phyloP scores from a whole-genome alignment of 2,888 invertebrate genomes.

The Pharmacophagus antenor region DNA sequence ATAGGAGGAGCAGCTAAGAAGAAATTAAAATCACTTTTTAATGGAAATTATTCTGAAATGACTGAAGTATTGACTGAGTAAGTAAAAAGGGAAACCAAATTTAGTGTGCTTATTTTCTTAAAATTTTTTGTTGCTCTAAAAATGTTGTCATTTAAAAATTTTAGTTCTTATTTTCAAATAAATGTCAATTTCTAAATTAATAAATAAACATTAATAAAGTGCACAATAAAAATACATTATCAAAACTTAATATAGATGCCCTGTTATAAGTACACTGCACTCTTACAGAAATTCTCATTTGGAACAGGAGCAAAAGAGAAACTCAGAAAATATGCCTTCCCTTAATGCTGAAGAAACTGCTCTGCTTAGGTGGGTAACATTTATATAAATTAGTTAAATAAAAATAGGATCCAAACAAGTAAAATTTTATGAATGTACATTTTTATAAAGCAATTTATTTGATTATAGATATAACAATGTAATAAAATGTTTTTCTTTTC shows the following conservation, averaged over 20 bases:
- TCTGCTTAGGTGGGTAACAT: constrained; percentile 89
- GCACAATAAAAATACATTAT: not conserved
- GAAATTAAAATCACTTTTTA: constrained; percentile 48
- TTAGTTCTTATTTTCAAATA: too few species aligned
- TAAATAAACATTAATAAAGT: too few species aligned
- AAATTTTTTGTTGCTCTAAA: constrained; percentile 45
- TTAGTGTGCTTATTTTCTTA: constrained; percentile 30
- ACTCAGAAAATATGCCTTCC: constrained; percentile 83
- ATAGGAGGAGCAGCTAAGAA: constrained; percentile 65
- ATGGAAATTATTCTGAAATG: constrained; percentile 39
- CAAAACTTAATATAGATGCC: constrained; percentile 43
- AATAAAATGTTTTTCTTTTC: too few species aligned
- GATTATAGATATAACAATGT: too few species aligned
- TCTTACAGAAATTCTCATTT: constrained; percentile 56
- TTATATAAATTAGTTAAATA: not conserved
- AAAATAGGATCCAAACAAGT: not conserved
- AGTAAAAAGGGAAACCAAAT: constrained; percentile 33
- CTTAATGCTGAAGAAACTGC: constrained; percentile 92
- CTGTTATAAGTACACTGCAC: constrained; percentile 46
- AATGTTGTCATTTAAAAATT: too few species aligned
- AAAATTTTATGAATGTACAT: not conserved
- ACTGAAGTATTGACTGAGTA: constrained; percentile 43
- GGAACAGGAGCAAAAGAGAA: constrained; percentile 38
- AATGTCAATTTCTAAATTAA: too few species aligned
- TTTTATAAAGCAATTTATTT: not conserved